Evolutionary conservation across 2,113 vertebrate genomes (phyloP).

Genomic region (Cryptotis parvus): DNA sequence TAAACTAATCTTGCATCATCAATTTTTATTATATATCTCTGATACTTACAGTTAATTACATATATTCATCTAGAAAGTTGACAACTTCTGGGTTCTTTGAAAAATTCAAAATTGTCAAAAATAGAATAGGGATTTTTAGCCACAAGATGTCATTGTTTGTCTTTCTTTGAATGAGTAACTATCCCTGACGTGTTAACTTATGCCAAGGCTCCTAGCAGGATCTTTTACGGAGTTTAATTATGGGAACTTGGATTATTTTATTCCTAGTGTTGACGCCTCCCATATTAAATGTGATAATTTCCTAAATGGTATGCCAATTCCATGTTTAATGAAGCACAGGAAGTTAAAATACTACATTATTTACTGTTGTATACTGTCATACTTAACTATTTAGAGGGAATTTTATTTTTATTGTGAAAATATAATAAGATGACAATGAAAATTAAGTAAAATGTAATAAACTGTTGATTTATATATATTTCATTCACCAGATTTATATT

Average conservation of each 20-base stretch:
- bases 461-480: background rate
- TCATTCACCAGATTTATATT: background rate
- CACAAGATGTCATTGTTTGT: slow-evolving; percentile 78
- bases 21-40: background rate
- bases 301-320: background rate
- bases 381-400: background rate
- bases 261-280: background rate
- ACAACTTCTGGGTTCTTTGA: background rate
- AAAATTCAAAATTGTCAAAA: background rate
- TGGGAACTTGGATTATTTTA: background rate
- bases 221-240: background rate
- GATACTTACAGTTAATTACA: background rate
- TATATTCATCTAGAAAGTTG: background rate
- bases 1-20: background rate
- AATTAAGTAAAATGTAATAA: background rate
- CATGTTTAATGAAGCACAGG: background rate
- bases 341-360: background rate
- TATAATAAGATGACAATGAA: background rate
- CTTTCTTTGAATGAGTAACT: background rate
- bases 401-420: background rate
- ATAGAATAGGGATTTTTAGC: background rate
- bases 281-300: background rate
- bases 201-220: background rate
- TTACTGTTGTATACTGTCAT: background rate
- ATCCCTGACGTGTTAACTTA: background rate